Conservation (phyloP, 2,113 vertebrate genomes). For the Entomyzon cyanotis region DNA sequence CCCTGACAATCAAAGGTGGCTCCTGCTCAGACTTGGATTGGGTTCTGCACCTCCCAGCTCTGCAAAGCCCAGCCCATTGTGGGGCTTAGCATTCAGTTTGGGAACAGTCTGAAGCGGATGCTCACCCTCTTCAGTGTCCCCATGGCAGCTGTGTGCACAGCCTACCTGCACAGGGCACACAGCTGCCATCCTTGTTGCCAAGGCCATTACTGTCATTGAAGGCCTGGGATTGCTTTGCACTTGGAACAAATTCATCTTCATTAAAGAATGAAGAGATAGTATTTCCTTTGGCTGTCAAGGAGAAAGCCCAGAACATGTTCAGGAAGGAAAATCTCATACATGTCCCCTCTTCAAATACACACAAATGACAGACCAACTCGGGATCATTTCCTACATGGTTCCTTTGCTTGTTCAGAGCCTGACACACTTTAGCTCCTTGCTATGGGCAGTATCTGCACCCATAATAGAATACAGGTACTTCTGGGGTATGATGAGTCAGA, state of each 20-base stretch:
- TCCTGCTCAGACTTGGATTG: not conserved
- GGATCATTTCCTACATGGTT: not conserved
- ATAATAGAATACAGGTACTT: fast-evolving
- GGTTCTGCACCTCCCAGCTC: not conserved
- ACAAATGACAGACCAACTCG: not conserved
- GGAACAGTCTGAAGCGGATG: not conserved
- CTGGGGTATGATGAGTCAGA: not conserved
- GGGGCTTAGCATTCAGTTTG: not conserved
- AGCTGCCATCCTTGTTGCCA: not conserved
- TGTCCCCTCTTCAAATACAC: not conserved
- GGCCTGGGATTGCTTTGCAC: not conserved
- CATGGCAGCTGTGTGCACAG: not conserved
- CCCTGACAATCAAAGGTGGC: not conserved
- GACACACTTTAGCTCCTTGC: not conserved
- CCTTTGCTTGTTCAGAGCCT: not conserved
- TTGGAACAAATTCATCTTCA: not conserved
- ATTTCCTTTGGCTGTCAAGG: not conserved
- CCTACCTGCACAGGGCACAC: not conserved
- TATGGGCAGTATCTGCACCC: not conserved
- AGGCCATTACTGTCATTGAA: not conserved
- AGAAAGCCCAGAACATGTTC: not conserved
- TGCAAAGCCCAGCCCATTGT: not conserved
- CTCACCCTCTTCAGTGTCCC: not conserved
- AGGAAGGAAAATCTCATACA: not conserved
- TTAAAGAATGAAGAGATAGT: not conserved